Percentiles rank a stretch among this genome's conserved stretches.
Evolutionary conservation across 1,140 invertebrate species (phyloP).

Genomic region (Globodera ellingtonae): DNA sequence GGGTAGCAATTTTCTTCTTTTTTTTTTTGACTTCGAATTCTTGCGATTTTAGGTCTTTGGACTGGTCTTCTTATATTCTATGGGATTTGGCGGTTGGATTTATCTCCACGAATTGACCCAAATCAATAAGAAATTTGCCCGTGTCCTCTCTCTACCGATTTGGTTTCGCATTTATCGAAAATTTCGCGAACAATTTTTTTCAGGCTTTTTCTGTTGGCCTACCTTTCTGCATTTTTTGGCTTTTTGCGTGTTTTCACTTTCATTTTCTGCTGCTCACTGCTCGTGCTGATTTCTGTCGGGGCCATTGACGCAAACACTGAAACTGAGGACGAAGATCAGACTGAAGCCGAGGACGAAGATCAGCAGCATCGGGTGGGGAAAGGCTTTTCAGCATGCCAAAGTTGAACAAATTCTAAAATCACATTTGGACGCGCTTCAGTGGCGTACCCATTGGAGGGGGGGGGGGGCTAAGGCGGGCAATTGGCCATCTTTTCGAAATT

Average conservation of each 20-base stretch:
- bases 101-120: constrained; percentile 53
- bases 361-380: not conserved
- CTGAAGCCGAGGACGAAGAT: no score
- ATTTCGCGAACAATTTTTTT: not conserved
- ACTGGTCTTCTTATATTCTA: constrained; percentile 53
- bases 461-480: no score
- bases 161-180: constrained; percentile 34
- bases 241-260: constrained; percentile 68
- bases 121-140: constrained; percentile 61
- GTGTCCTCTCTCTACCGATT: constrained; percentile 60
- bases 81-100: constrained; percentile 59
- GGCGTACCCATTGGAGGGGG: no score
- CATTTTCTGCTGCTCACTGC: constrained; percentile 64
- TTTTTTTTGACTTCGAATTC: constrained; percentile 27
- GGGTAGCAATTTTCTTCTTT: constrained; percentile 32
- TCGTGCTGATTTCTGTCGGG: constrained; percentile 67
- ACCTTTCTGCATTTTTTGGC: constrained; percentile 66
- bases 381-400: not conserved
- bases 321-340: not conserved
- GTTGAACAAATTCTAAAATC: no score
- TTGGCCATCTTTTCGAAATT: no score
- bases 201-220: constrained; percentile 65
- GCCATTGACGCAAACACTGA: constrained; percentile 12
- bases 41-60: constrained; percentile 52
- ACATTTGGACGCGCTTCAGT: no score